phyloP scores from a whole-genome alignment of 2,113 vertebrate species.

The Hemichromis elongatus region DNA sequence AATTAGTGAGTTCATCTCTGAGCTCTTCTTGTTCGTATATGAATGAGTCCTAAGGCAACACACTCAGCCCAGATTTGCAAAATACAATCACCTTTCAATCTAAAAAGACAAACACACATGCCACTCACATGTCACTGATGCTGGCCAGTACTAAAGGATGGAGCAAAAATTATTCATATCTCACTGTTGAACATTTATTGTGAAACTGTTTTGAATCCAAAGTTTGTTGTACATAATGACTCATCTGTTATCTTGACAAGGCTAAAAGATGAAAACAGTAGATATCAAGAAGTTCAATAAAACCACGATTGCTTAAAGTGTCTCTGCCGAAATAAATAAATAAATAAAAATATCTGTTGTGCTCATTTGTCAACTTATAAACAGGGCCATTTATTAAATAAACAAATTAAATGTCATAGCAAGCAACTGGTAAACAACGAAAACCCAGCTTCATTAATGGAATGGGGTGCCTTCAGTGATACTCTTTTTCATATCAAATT shows the following conservation, averaged over 20 bases:
- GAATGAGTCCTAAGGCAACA: neutral
- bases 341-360: neutral
- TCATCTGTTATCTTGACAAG: conserved; percentile 17
- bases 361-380: neutral
- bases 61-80: neutral
- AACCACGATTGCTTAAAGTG: neutral
- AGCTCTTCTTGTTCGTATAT: neutral
- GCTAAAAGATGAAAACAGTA: neutral
- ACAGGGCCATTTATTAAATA: neutral
- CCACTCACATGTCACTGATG: neutral
- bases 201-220: neutral
- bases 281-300: neutral
- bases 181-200: neutral
- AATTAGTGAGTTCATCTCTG: neutral
- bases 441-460: neutral
- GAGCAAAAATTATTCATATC: neutral
- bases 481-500: neutral
- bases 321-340: neutral
- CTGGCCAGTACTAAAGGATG: neutral
- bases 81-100: neutral
- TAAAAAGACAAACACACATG: neutral
- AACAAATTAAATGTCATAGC: neutral
- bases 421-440: neutral
- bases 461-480: neutral
- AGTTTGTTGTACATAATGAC: neutral